Evolutionary conservation across 2,888 invertebrate genomes (phyloP), one percentile per base, ranked within the genome.

Genomic region (Latrodectus elegans): DNA sequence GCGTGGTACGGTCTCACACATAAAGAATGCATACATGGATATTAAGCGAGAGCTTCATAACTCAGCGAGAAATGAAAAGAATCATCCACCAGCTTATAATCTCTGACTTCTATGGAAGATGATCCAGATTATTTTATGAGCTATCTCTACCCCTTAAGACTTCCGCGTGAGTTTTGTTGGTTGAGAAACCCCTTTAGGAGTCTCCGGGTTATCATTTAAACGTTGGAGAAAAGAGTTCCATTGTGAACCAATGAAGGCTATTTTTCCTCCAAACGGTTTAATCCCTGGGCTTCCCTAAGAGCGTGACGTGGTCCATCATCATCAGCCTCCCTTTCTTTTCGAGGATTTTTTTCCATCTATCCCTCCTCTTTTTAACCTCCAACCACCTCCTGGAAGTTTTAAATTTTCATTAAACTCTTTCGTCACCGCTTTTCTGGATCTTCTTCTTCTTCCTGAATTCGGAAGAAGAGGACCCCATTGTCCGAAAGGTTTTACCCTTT

Each of bases 391-490:
- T 15, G 51, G 55, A 81, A 80, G 86, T 81, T 87, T 87, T 87
- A 87, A 87, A 87, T 87, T 87, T 87, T 87, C 86, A 87, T 87
- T 87, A 87, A 87, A 87, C 86, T 87, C 86, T 87, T 87, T 87
- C 86, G 86, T 87, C 86, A 87, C 86, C 81, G 74, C 81, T 74
- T 75, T 51, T 52, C 65, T 15, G 65, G 76, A 51, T 38, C 26
- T 76, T 73, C 22, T 85, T 68, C 67, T 49, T 60, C 74, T 51
- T 55, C 75, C 71, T 70, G 79, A 80, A 86, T 86, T 80, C 73
- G 76, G 80, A 71, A 14, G 78, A 55, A 17, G 65, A 55, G 53
- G 22, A n/a, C 17, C n/a, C n/a, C 14, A 15, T 12, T 60, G 60
- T n/a, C 60, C 60, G 60, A 60, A 60, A 60, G n/a, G 60, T 60